Conservation (phyloP, 2,113 vertebrate genomes). For the Falcunculus frontatus region DNA sequence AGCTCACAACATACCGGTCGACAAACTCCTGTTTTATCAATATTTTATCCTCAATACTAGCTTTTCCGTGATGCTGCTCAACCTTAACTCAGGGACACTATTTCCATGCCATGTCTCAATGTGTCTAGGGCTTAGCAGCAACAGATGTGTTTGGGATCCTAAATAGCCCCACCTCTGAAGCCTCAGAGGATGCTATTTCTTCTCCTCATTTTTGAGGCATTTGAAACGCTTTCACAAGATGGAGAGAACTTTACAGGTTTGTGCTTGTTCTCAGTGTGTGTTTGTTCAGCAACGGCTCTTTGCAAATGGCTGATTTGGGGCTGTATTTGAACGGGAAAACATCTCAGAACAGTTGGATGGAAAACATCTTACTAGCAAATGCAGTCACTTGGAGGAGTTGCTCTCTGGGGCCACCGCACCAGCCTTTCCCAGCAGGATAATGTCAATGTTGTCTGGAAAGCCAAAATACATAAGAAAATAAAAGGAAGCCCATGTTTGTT, state of each 20-base stretch:
- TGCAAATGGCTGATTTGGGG: background rate
- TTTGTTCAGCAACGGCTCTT: background rate
- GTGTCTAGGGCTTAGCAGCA: background rate
- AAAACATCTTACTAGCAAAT: background rate
- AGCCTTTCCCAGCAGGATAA: background rate
- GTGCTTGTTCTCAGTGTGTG: background rate
- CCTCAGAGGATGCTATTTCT: background rate
- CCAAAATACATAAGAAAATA: background rate
- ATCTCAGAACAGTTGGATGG: background rate
- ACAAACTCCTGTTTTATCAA: conserved; percentile 2
- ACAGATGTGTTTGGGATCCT: background rate
- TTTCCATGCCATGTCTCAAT: background rate
- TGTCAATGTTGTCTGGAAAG: background rate
- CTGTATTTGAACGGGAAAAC: background rate
- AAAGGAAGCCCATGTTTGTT: background rate
- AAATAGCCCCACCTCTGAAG: background rate
- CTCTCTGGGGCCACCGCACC: background rate
- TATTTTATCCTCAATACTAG: background rate
- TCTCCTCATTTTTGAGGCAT: background rate
- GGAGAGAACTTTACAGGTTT: conserved; percentile 11
- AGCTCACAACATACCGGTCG: background rate
- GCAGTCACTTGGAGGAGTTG: background rate
- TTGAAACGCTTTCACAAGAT: background rate
- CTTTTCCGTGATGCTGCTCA: background rate
- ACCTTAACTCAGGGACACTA: background rate